phyloP scores from a whole-genome alignment of 2,113 vertebrate species.

The Tautogolabrus adspersus region DNA sequence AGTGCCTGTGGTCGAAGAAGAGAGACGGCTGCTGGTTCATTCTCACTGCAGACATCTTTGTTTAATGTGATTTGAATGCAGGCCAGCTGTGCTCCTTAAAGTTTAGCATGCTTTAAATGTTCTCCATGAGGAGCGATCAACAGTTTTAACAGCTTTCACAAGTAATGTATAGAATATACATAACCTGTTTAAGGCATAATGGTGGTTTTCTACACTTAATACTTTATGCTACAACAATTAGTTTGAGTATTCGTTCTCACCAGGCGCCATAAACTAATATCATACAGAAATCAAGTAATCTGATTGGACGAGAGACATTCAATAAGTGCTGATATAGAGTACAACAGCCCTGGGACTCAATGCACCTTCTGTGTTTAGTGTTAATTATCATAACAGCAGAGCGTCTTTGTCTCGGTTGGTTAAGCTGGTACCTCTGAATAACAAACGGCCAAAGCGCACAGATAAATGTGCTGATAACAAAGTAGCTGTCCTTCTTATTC shows the following conservation, averaged over 20 bases:
- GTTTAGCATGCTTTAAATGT: conserved; percentile 6
- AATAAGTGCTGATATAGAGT: too few relatives aligned
- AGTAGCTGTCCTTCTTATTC: too few relatives aligned
- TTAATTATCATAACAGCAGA: too few relatives aligned
- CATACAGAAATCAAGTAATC: neutral
- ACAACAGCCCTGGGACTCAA: neutral
- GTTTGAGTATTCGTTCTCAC: neutral
- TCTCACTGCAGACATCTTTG: conserved; percentile 4
- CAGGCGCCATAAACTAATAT: neutral
- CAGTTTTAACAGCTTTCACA: conserved; percentile 6
- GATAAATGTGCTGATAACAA: too few relatives aligned
- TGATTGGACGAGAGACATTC: neutral
- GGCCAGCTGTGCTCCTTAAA: conserved; percentile 11
- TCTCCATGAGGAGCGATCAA: conserved; percentile 4
- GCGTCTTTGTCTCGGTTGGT: too few relatives aligned
- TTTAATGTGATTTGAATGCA: conserved; percentile 13
- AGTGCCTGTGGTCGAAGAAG: neutral
- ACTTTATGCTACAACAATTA: neutral
- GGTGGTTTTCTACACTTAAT: neutral
- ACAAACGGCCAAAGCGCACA: too few relatives aligned
- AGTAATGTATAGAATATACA: neutral
- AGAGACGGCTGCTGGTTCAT: neutral
- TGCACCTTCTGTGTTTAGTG: too few relatives aligned
- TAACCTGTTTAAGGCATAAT: neutral
- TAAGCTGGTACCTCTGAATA: too few relatives aligned